phyloP scores from a whole-genome alignment of 2,888 invertebrate genomes.

The Eristalis intricaria region DNA sequence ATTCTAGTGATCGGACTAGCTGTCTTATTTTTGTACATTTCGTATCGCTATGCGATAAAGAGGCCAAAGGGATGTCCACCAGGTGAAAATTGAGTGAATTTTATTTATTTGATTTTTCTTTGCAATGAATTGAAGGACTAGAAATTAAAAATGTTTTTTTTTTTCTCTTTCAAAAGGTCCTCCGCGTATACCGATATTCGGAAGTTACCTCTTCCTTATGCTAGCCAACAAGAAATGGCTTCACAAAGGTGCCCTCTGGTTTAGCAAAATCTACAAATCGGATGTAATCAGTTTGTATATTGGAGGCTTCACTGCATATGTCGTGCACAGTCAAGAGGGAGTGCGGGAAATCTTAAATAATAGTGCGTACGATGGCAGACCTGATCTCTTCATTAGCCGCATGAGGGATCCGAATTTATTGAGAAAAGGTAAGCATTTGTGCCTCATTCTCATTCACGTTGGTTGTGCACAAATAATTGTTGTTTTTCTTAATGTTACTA shows the following conservation, averaged over 20 bases:
- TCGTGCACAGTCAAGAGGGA: constrained; percentile 83
- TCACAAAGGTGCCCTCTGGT: constrained; percentile 82
- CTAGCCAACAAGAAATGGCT: constrained; percentile 82
- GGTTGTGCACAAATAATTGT: not conserved
- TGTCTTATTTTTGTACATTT: constrained; percentile 79
- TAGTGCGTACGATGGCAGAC: constrained; percentile 85
- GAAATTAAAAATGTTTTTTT: constrained; percentile 5
- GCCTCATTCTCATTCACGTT: not conserved
- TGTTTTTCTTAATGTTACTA: no score
- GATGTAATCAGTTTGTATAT: constrained; percentile 84
- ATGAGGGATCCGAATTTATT: constrained; percentile 82
- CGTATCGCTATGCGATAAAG: constrained; percentile 80
- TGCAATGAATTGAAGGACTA: not conserved
- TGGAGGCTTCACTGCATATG: constrained; percentile 82
- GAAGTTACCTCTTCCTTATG: constrained; percentile 84
- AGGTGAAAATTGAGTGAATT: constrained; percentile 79
- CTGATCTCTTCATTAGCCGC: constrained; percentile 81
- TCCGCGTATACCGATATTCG: constrained; percentile 84
- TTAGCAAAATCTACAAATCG: constrained; percentile 84
- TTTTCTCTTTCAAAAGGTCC: constrained; percentile 82
- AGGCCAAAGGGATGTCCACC: constrained; percentile 84
- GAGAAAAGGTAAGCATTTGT: constrained; percentile 75
- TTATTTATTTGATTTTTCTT: not conserved
- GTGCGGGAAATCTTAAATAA: constrained; percentile 84
- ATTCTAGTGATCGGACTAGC: constrained; percentile 78